A percentile compares a stretch with the other conserved stretches of the same genome.
Conservation (phyloP, 1,140 invertebrate genomes). For the Andrena cerasifolii region DNA sequence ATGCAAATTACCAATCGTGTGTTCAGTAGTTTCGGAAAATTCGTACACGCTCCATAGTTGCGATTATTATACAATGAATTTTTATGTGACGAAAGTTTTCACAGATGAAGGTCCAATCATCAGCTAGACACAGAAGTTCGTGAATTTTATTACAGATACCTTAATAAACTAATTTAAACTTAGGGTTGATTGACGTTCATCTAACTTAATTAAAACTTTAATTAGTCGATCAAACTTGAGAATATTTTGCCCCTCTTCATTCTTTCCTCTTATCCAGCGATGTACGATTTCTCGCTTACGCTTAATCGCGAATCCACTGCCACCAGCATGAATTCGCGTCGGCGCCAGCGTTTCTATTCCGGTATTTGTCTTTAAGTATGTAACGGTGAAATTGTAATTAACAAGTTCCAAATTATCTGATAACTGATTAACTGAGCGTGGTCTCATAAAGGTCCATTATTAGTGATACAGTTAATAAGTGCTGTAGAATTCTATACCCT, state of each 20-base stretch:
- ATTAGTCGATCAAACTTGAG: conserved; percentile 33
- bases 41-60: too few relatives aligned
- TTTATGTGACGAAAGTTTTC: background rate
- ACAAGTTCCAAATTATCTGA: background rate
- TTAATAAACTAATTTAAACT: conserved; percentile 47
- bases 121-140: background rate
- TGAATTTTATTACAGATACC: conserved; percentile 26
- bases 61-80: conserved; percentile 8
- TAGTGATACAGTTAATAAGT: background rate
- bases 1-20: too few relatives aligned
- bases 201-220: conserved; percentile 40
- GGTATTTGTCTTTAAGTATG: background rate
- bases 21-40: too few relatives aligned
- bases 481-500: background rate
- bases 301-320: too few relatives aligned
- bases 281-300: background rate
- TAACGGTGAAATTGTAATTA: background rate
- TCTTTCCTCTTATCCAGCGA: background rate
- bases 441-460: background rate
- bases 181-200: conserved; percentile 9
- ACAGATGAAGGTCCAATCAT: background rate
- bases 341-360: background rate
- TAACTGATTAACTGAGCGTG: background rate
- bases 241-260: background rate
- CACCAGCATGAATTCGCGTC: background rate